A percentile compares a stretch with the other conserved stretches of the same genome.
Evolutionary conservation across 1,140 invertebrate genomes (phyloP).

Genomic region (Hycleus cichorii): DNA sequence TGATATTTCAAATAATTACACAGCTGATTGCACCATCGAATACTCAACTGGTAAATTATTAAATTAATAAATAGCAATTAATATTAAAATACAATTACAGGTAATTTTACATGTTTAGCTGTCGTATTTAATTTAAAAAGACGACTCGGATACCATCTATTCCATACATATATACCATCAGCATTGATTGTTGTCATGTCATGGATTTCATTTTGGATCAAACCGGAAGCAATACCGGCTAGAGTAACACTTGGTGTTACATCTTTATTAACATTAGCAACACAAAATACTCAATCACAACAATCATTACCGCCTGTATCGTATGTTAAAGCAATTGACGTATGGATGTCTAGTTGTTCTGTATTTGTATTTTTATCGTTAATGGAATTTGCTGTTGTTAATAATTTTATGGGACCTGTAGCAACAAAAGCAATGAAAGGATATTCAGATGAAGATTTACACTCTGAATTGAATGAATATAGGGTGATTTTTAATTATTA

Average conservation of each 20-base stretch:
- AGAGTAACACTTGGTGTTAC: slow-evolving; percentile 75
- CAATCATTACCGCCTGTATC: slow-evolving; percentile 84
- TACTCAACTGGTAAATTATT: slow-evolving; percentile 67
- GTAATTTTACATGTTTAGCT: slow-evolving; percentile 82
- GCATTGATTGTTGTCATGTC: slow-evolving; percentile 87
- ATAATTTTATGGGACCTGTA: slow-evolving; percentile 84
- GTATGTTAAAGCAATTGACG: slow-evolving; percentile 86
- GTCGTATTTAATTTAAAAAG: slow-evolving; percentile 76
- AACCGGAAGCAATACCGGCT: slow-evolving; percentile 81
- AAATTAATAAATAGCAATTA: not conserved
- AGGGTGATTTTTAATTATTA: slow-evolving; percentile 47
- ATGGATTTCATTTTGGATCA: slow-evolving; percentile 92
- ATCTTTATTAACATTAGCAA: slow-evolving; percentile 77
- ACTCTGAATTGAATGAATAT: slow-evolving; percentile 64
- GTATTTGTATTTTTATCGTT: slow-evolving; percentile 88
- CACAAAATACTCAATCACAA: slow-evolving; percentile 84
- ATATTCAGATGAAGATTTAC: slow-evolving; percentile 78
- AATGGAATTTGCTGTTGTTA: slow-evolving; percentile 88
- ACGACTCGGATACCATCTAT: slow-evolving; percentile 79
- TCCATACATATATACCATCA: slow-evolving; percentile 86
- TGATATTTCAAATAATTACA: slow-evolving; percentile 81
- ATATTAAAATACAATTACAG: slow-evolving; percentile 40
- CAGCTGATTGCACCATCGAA: slow-evolving; percentile 79
- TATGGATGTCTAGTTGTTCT: slow-evolving; percentile 90
- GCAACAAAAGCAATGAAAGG: slow-evolving; percentile 85